Base-by-base conservation (phyloP, 2,888 invertebrate species). In the Shargacucullia verbasci region DNA sequence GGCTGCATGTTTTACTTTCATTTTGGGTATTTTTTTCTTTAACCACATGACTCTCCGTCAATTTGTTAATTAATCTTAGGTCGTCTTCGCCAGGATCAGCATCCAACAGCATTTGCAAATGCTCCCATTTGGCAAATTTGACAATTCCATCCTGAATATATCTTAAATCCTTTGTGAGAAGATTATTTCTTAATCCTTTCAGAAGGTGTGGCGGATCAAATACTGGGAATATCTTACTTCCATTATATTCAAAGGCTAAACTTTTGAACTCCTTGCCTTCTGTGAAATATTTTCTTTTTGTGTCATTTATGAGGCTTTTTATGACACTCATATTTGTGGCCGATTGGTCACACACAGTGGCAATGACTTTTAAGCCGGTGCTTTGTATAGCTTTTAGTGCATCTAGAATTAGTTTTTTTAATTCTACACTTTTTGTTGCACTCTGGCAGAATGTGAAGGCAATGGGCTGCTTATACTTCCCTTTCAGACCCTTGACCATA, bases 151-250 rank as follows among this genome's bases (percentile, higher is more conserved):
- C 37, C 20, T 44, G 31, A 14, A 38, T 15, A n/a, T 10, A 52
- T 37, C 15, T 37, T 34, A 35, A 20, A 11, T 50, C 25, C 34
- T 50, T 50, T 25, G 9, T 14, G 0, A 41, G 2, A 1, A 50
- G 8, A 50, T 50, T 50, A 41, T 46, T 50, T 14, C 50, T 33
- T 13, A 50, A 12, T 10, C 50, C 50, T 35, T 50, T 41, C 0
- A 50, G 34, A 4, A 50, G 41, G n/a, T 50, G 50, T 10, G 50
- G 50, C 4, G 41, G 25, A 27, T 50, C 41, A 44, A 31, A 52
- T 31, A 52, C 3, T 29, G 52, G 44, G 9, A 37, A 44, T 11
- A 52, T 14, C 29, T 44, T 52, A 9, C 7, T 34, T 10, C 12
- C 33, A 33, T 49, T 25, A 1, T 7, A 11, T 25, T 49, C 40